Percentiles rank a stretch among this genome's conserved stretches.
Evolutionary conservation across 2,888 invertebrate species (phyloP).

Genomic region (Blomia tropicalis): DNA sequence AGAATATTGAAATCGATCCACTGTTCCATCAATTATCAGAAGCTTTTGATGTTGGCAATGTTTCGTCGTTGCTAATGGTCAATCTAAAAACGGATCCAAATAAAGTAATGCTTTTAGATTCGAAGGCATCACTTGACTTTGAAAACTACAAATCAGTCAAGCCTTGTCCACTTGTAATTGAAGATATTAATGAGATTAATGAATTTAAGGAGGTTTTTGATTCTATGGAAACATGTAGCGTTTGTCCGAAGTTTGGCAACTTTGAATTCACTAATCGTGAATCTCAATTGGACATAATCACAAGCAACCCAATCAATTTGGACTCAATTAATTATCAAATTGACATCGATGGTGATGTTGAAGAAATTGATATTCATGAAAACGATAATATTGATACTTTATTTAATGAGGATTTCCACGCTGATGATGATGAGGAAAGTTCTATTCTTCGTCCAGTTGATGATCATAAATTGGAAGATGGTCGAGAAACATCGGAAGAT

Average conservation of each 20-base stretch:
- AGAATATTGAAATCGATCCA: too few species aligned
- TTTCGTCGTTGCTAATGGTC: not conserved
- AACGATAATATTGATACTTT: not conserved
- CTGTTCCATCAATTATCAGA: not conserved
- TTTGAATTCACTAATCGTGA: not conserved
- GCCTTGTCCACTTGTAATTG: not conserved
- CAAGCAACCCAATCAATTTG: too few species aligned
- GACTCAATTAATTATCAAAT: not conserved
- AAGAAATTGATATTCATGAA: not conserved
- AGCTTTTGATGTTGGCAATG: not conserved
- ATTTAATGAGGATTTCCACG: not conserved
- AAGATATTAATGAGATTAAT: too few species aligned
- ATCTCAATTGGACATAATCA: too few species aligned
- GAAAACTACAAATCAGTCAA: too few species aligned
- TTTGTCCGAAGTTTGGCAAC: not conserved
- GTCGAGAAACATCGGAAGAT: too few species aligned
- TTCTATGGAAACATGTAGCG: not conserved
- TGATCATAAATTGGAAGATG: not conserved
- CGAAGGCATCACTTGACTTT: not conserved
- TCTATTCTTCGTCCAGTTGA: not conserved
- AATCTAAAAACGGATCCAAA: not conserved
- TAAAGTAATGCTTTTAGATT: not conserved
- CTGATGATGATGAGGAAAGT: too few species aligned
- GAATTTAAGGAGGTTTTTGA: too few species aligned
- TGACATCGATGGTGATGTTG: not conserved